Conservation (phyloP, 2,888 invertebrate species). For the Tenodera sinensis region DNA sequence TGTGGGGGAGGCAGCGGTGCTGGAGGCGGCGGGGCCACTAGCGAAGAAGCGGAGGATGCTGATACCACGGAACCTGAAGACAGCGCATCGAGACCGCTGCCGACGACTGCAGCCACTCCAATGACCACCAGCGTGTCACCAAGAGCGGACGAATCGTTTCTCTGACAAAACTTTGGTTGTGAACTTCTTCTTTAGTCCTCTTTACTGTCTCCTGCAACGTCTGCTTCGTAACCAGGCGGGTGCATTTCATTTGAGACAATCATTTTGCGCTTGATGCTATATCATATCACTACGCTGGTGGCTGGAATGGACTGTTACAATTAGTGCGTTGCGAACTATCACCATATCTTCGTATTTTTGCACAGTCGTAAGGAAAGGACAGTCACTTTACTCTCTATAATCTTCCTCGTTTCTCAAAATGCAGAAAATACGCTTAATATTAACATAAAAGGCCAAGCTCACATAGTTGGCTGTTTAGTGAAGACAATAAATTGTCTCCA, state of each 20-base stretch:
- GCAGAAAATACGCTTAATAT: background rate
- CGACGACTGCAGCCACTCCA: background rate
- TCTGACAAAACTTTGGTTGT: constrained; percentile 14
- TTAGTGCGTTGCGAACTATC: background rate
- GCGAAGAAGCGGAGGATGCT: constrained; percentile 8
- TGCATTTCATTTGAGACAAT: background rate
- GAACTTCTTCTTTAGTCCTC: background rate
- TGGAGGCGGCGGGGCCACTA: constrained; percentile 6
- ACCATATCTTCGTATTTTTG: background rate
- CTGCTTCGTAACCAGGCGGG: background rate
- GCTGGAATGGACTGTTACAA: background rate
- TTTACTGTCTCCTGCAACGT: background rate
- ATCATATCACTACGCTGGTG: background rate
- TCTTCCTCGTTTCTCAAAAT: background rate
- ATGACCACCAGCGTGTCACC: constrained; percentile 8
- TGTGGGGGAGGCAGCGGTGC: background rate
- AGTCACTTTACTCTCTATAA: background rate
- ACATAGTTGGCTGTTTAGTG: background rate
- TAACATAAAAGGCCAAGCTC: background rate
- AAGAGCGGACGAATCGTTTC: constrained; percentile 29
- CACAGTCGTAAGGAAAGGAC: background rate
- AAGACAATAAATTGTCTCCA: background rate
- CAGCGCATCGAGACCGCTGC: background rate
- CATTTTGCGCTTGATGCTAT: background rate
- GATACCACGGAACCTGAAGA: background rate